Percentiles rank a stretch among this genome's conserved stretches.
Evolutionary conservation across 2,888 invertebrate species (phyloP).

Genomic region (Oxyteleia sp.): DNA sequence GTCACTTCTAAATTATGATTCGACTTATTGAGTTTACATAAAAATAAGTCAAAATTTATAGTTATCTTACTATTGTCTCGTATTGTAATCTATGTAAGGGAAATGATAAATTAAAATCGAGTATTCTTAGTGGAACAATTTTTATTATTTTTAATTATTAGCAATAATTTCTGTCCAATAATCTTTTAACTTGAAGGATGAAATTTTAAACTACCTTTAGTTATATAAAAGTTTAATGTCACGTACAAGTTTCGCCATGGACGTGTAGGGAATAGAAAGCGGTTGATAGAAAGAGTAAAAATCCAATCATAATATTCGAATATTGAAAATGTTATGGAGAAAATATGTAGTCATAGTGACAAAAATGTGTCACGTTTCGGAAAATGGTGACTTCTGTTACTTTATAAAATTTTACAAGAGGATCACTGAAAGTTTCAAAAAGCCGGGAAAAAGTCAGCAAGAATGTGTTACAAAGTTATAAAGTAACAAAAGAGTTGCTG

Average conservation of each 20-base stretch:
- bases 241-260: slow-evolving; percentile 55
- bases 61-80: too few relatives aligned
- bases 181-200: neutral
- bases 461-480: neutral
- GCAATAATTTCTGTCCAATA: neutral
- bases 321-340: slow-evolving; percentile 67
- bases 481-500: neutral
- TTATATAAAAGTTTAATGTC: slow-evolving; percentile 65
- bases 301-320: slow-evolving; percentile 62
- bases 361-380: slow-evolving; percentile 34
- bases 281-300: slow-evolving; percentile 41
- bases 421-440: slow-evolving; percentile 8
- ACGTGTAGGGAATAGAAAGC: slow-evolving; percentile 56
- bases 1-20: too few relatives aligned
- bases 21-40: too few relatives aligned
- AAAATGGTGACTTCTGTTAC: slow-evolving; percentile 19
- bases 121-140: too few relatives aligned
- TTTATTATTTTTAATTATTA: neutral
- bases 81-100: too few relatives aligned
- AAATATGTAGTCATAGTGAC: slow-evolving; percentile 36
- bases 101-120: too few relatives aligned
- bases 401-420: slow-evolving; percentile 21
- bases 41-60: too few relatives aligned
- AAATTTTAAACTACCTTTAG: slow-evolving; percentile 32
- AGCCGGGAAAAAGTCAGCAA: neutral